Percentiles rank a stretch among this genome's conserved stretches.
phyloP scores from a whole-genome alignment of 2,113 vertebrate genomes.

The Seriola dumerili region DNA sequence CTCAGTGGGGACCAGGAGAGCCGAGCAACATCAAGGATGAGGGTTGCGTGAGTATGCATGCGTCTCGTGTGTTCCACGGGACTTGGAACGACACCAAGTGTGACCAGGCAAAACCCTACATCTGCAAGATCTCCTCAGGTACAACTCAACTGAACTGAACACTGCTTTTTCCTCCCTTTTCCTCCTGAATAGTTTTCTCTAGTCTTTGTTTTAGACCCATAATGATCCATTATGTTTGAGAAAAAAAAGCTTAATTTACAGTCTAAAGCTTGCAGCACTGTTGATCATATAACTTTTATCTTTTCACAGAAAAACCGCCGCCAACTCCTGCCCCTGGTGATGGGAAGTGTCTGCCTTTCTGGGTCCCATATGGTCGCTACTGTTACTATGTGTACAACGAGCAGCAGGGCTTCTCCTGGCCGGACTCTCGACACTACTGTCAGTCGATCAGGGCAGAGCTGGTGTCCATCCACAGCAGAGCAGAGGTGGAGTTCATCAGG shows the following conservation, averaged over 20 bases:
- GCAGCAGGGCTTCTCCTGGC: slow-evolving; percentile 79
- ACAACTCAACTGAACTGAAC: not conserved
- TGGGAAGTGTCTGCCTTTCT: slow-evolving; percentile 68
- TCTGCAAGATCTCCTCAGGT: slow-evolving; percentile 86
- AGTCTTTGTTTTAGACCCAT: not conserved
- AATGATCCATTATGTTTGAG: not conserved
- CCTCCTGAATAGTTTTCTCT: not conserved
- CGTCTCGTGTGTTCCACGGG: slow-evolving; percentile 68
- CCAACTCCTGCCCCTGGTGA: slow-evolving; percentile 78
- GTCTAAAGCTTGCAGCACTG: not conserved
- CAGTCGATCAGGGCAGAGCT: slow-evolving; percentile 55
- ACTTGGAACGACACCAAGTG: slow-evolving; percentile 87
- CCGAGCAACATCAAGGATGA: slow-evolving; percentile 78
- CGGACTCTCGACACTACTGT: slow-evolving; percentile 76
- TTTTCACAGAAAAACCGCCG: slow-evolving; percentile 73
- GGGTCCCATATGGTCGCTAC: slow-evolving; percentile 70
- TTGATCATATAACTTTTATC: not conserved
- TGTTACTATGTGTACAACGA: slow-evolving; percentile 78
- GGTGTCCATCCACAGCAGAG: slow-evolving; percentile 83
- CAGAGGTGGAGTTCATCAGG: slow-evolving; percentile 82
- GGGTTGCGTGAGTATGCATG: slow-evolving; percentile 84
- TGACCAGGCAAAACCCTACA: slow-evolving; percentile 74
- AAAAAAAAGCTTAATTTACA: not conserved
- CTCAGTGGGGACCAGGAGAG: slow-evolving; percentile 86
- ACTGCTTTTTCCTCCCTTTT: not conserved